Base-by-base conservation (phyloP, 2,888 invertebrate genomes). In the Leucophora obtusa region DNA sequence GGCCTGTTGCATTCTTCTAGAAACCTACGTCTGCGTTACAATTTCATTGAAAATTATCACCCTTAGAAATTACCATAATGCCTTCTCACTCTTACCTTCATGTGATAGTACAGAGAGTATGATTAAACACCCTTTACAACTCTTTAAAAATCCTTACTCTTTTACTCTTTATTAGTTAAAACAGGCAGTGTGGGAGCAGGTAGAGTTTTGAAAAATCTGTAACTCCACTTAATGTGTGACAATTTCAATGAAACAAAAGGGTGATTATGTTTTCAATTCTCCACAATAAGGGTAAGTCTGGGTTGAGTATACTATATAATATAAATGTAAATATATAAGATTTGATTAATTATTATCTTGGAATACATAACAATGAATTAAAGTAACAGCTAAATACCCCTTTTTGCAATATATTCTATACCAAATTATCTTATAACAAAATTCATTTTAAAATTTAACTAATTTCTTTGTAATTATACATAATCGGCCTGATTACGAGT, bases 21-120 rank as follows among this genome's bases (percentile, higher is more conserved):
- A 38, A 10, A 72, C 79, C 65, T 79, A 79, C 79, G 78, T 79
- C 50, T 78, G 83, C 79, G 76, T 75, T 85, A 84, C 84, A 83
- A 84, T 84, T 83, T 82, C 85, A 82, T 68, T 75, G 75, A 59
- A 3, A 10, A 11, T 38, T 35, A 10, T 43, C 71, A 75, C 74
- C 62, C 56, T 56, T 38, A 63, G 62, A 72, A 35, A 58, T 35
- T 79, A 70, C 65, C 82, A 74, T 84, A 79, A 75, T 60, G 71
- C 76, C 24, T 79, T 75, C 84, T 73, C 75, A 83, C 76, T 71
- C 69, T n/a, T 38, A 14, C 51, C 5, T 15, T 56, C 5, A 24
- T 24, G 24, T 5, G 3, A 7, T 8, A 1, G 38, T 10, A 6
- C 24, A 24, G 14, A 24, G 59, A 33, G 43, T 8, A 11, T 33